Evolutionary conservation across 2,888 invertebrate genomes (phyloP), one percentile per base, ranked within the genome.

Genomic region (Caenorhabditis virilis): DNA sequence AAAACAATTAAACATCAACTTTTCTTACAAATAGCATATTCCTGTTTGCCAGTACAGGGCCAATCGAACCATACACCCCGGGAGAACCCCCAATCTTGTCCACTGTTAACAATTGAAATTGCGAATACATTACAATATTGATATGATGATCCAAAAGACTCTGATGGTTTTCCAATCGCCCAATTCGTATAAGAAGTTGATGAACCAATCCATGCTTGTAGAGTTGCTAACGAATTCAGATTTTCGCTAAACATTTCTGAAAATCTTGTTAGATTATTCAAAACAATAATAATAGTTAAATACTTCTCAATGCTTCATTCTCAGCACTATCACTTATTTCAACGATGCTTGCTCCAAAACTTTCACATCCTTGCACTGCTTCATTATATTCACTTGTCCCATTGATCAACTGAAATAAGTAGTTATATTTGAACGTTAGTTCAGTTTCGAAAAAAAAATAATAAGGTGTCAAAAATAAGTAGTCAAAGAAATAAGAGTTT

Each of bases 241-340:
- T 50, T 27, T 1, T n/a, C 13, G 1, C 27, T 41, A 20, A 50
- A 41, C 16, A 22, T 11, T 39, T 27, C 41, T 50, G 38, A 26
- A 39, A 50, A 16, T 30, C 26, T 45, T 25, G 11, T 23, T 20
- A 20, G 15, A 42, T 15, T n/a, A 15, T 13, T 23, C 11, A 13
- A 20, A 42, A 42, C n/a, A n/a, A n/a, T n/a, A n/a, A n/a, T n/a
- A n/a, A n/a, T n/a, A n/a, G n/a, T n/a, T n/a, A n/a, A n/a, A 5
- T 47, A 58, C 58, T 35, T 58, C 47, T 47, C 36, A 58, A 26
- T 3, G 35, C 30, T 16, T 58, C 58, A 23, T 58, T 58, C 20
- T 25, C 35, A 16, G 7, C 42, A 9, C 3, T 7, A n/a, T 26
- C 36, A 18, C 16, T 20, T 4, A 58, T 16, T 1, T 33, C 23